phyloP scores from a whole-genome alignment of 2,797 vertebrate genomes.

The Pipistrellus pygmaeus region DNA sequence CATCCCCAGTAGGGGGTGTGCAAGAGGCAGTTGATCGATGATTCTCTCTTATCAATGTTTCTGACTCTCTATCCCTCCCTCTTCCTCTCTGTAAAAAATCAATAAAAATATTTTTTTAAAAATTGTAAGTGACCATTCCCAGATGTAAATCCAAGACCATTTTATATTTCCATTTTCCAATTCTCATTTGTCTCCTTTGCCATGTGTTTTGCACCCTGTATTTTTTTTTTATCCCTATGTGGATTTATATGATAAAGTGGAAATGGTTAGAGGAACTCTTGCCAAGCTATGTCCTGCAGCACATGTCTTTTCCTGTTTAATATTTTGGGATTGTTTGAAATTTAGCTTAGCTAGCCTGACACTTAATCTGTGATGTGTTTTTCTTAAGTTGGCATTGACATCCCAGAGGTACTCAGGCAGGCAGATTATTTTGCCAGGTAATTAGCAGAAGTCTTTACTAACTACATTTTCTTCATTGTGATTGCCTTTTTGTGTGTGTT shows the following conservation, averaged over 20 bases:
- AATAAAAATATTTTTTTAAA: neutral
- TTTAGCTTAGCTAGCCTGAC: constrained; percentile 49
- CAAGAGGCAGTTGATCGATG: too few species aligned
- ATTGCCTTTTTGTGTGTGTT: neutral
- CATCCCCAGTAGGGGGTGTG: too few species aligned
- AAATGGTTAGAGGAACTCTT: neutral
- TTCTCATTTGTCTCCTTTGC: neutral
- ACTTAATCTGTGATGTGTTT: constrained; percentile 14
- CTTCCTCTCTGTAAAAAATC: too few species aligned
- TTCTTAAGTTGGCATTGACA: constrained; percentile 26
- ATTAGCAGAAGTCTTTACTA: constrained; percentile 29
- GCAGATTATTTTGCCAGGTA: constrained; percentile 16
- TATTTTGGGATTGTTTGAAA: constrained; percentile 56
- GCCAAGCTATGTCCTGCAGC: neutral
- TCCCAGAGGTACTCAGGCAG: neutral
- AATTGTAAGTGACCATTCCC: neutral
- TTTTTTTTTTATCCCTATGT: neutral
- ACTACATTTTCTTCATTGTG: neutral
- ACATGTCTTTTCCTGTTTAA: constrained; percentile 21
- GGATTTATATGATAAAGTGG: neutral
- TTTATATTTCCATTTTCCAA: neutral
- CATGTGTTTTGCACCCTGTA: neutral
- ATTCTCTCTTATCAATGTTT: too few species aligned
- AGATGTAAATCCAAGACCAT: neutral
- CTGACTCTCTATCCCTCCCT: too few species aligned